phyloP scores from a whole-genome alignment of 2,888 invertebrate genomes.

The Spodoptera littoralis region DNA sequence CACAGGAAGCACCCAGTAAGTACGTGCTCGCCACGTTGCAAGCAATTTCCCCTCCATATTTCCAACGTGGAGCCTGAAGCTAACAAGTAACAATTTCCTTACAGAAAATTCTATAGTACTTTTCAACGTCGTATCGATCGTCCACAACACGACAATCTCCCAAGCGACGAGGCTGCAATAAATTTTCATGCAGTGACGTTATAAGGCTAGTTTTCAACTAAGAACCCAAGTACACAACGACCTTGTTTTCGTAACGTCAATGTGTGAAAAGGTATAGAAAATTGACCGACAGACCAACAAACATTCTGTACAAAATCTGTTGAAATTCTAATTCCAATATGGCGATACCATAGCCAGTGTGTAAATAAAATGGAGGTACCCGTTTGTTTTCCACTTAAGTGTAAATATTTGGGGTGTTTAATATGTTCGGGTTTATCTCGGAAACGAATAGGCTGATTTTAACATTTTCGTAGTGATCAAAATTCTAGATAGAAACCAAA shows the following conservation, averaged over 20 bases:
- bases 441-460: conserved; percentile 29
- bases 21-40: conserved; percentile 20
- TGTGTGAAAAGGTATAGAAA: conserved; percentile 67
- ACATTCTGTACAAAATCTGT: conserved; percentile 30
- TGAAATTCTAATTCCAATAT: conserved; percentile 53
- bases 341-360: conserved; percentile 30
- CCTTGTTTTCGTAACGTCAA: conserved; percentile 67
- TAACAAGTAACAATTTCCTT: conserved; percentile 37
- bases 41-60: conserved; percentile 27
- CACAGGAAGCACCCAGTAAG: conserved; percentile 5
- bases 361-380: conserved; percentile 45
- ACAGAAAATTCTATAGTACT: conserved; percentile 14
- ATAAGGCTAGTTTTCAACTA: conserved; percentile 6
- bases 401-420: conserved; percentile 24
- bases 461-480: not conserved
- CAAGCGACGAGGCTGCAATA: conserved; percentile 28
- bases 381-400: conserved; percentile 33
- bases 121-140: conserved; percentile 35
- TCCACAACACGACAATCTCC: conserved; percentile 1
- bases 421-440: conserved; percentile 15
- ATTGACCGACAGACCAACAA: conserved; percentile 53
- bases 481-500: no score
- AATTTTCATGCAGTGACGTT: conserved; percentile 15
- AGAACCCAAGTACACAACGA: conserved; percentile 17
- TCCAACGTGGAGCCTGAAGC: conserved; percentile 11